phyloP scores from a whole-genome alignment of 2,797 vertebrate species.

The Notolabrus celidotus region DNA sequence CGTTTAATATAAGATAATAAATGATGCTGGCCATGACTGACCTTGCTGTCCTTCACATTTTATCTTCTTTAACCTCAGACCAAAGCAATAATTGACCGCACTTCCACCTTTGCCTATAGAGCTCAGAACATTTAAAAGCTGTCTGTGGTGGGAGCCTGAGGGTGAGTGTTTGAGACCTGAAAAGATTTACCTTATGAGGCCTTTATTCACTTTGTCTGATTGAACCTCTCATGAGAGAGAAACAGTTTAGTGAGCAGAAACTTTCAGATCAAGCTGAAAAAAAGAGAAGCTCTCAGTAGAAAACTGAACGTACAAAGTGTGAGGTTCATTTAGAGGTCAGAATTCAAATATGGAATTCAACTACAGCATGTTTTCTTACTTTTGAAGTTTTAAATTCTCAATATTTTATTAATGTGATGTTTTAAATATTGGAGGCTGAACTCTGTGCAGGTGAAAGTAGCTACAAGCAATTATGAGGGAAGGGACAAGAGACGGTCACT shows the following conservation, averaged over 20 bases:
- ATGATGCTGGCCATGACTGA: slow-evolving; percentile 2
- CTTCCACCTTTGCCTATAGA: slow-evolving; percentile 25
- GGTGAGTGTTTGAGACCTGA: slow-evolving; percentile 18
- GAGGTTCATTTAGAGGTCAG: slow-evolving; percentile 18
- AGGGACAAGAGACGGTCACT: slow-evolving; percentile 37
- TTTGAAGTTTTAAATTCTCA: slow-evolving; percentile 8
- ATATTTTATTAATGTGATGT: slow-evolving; percentile 8
- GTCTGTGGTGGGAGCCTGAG: slow-evolving; percentile 6
- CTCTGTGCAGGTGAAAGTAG: not conserved
- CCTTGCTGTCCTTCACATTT: not conserved
- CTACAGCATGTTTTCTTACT: slow-evolving; percentile 7
- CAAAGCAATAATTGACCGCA: slow-evolving; percentile 13
- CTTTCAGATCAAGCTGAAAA: slow-evolving; percentile 8
- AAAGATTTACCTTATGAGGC: slow-evolving; percentile 22
- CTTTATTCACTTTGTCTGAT: slow-evolving; percentile 27
- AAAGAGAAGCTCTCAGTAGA: slow-evolving; percentile 3
- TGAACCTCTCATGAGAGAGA: slow-evolving; percentile 7
- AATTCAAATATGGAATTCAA: too few relatives aligned
- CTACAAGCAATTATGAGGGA: slow-evolving; percentile 34
- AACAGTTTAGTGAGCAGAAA: not conserved
- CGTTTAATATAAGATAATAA: slow-evolving; percentile 4
- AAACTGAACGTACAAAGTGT: not conserved
- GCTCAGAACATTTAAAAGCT: slow-evolving; percentile 24
- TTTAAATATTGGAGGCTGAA: not conserved
- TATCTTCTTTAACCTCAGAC: not conserved